Base-by-base conservation (phyloP, 35 echinoderm and acorn worm species). In the Apostichopus californicus region DNA sequence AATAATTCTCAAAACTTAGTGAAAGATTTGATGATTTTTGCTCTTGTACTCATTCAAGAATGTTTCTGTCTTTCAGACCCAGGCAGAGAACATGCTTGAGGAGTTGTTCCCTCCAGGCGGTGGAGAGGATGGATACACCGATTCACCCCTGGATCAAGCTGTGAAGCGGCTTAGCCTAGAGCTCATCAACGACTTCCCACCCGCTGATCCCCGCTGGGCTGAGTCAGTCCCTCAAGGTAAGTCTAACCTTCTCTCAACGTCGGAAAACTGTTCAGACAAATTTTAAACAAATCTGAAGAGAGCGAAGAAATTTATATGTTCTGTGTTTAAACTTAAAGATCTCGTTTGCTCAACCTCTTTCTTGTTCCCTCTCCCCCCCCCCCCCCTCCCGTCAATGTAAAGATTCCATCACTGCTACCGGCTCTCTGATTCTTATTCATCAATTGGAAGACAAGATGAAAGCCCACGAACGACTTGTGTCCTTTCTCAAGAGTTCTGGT, bases 361-460 rank as follows among this genome's bases (percentile, higher is more conserved):
- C n/a, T n/a, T 78, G 77, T 46, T 78, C 23, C 5, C 17, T 1
- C 17, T 3, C 77, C 8, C 34, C 34, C 34, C 0, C 34, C 0
- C 34, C 34, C 34, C 34, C 3, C 34, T 46, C 0, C 34, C 34
- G 0, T 2, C 0, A 0, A 46, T 46, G 21, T 24, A 52, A 87
- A 99, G 97, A 99, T 92, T 93, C 95, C n/a, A 92, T 93, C 4
- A 94, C 97, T 87, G 78, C 97, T 15, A 99, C 93, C n/a, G 93
- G 93, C 21, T 99, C 97, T 56, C 83, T 99, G 46, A 99, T 99
- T 71, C 93, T 99, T 60, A 92, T 99, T 25, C 95, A 99, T 64
- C 97, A 99, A 73, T 87, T 99, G 79, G 95, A 99, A 65, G 97
- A 99, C 73, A 99, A 99, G 78, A 93, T 99, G 78, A 99, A 96